Evolutionary conservation across 2,888 invertebrate genomes (phyloP).

Genomic region (Tachystola acroxantha): DNA sequence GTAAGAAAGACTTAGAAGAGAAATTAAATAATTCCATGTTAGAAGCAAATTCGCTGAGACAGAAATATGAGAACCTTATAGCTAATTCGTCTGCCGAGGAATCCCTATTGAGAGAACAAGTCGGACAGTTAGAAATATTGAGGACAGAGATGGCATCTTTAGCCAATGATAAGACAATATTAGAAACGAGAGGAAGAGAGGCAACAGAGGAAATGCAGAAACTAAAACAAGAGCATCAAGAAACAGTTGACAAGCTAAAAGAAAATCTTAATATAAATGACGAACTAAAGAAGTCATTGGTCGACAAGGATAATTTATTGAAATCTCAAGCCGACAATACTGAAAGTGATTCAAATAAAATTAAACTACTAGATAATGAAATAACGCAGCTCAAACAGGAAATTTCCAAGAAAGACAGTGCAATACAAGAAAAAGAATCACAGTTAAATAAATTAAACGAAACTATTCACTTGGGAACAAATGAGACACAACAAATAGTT

Average conservation of each 20-base stretch:
- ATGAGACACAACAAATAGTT: constrained; percentile 45
- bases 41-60: constrained; percentile 54
- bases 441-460: constrained; percentile 44
- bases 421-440: constrained; percentile 45
- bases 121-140: constrained; percentile 48
- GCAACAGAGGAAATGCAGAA: constrained; percentile 37
- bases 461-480: constrained; percentile 41
- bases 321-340: constrained; percentile 45
- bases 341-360: constrained; percentile 40
- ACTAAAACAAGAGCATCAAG: constrained; percentile 42
- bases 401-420: constrained; percentile 34
- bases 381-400: constrained; percentile 42
- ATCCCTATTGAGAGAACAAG: constrained; percentile 55
- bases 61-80: constrained; percentile 60
- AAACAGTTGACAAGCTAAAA: constrained; percentile 39
- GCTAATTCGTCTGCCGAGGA: constrained; percentile 63
- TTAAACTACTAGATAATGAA: constrained; percentile 44
- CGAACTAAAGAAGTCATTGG: constrained; percentile 40
- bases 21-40: constrained; percentile 52
- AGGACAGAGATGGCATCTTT: constrained; percentile 48
- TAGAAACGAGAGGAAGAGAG: constrained; percentile 49
- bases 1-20: constrained; percentile 68
- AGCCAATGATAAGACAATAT: constrained; percentile 47
- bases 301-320: constrained; percentile 51
- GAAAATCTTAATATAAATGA: constrained; percentile 33